Conservation (phyloP, 2,797 vertebrate genomes). For the Pangasius mekongensis region DNA sequence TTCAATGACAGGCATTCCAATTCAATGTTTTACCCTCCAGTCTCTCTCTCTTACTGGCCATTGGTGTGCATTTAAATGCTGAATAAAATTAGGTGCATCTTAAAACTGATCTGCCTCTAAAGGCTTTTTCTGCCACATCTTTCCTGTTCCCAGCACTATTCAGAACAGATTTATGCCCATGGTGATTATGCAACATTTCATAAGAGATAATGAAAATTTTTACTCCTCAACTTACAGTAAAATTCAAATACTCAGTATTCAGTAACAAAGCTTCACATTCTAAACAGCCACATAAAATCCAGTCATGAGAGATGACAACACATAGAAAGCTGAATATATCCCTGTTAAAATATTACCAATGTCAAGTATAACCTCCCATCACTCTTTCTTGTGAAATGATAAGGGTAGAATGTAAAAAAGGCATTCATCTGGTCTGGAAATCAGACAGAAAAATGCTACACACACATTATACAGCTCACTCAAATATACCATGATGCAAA, state of each 20-base stretch:
- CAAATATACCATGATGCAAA: not conserved
- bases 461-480: not conserved
- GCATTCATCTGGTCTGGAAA: too few relatives aligned
- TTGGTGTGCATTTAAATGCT: not conserved
- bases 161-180: not conserved
- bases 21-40: too few relatives aligned
- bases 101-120: not conserved
- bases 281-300: not conserved
- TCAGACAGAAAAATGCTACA: too few relatives aligned
- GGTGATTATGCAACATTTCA: not conserved
- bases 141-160: not conserved
- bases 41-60: too few relatives aligned
- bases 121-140: not conserved
- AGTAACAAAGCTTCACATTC: not conserved
- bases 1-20: too few relatives aligned
- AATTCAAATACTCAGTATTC: not conserved
- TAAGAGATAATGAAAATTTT: not conserved
- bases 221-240: not conserved
- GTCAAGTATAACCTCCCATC: constrained; percentile 30
- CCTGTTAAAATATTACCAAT: constrained; percentile 59
- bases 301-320: not conserved
- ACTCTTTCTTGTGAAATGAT: too few relatives aligned
- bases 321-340: constrained; percentile 40
- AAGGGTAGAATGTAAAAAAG: too few relatives aligned
- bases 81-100: not conserved